These are phyloP conservation scores for Pongo abelii DNA, from an alignment of 2,113 vertebrate genomes.

Conservation along the genomic window DNA sequence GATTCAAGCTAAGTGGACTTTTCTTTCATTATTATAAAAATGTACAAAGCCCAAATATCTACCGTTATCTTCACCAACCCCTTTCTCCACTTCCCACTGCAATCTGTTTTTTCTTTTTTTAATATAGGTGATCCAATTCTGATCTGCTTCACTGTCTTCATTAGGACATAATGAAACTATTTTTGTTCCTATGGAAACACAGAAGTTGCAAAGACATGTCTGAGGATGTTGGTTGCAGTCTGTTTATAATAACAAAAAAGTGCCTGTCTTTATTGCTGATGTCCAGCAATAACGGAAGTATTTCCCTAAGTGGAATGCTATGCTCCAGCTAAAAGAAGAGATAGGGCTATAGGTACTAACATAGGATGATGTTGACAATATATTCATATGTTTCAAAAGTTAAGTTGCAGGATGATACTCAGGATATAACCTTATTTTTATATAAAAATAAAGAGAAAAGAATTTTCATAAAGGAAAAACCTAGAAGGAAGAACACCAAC, in stretches of 20 bases:
- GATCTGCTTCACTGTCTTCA: background rate
- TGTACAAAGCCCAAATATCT: background rate
- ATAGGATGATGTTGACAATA: background rate
- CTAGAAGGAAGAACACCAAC: background rate
- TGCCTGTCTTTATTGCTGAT: background rate
- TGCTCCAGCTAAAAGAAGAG: background rate
- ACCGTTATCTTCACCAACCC: too few species aligned
- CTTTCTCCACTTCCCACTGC: fast-evolving
- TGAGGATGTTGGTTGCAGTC: background rate
- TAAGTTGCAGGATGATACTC: background rate
- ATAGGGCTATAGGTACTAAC: background rate
- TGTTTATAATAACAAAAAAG: background rate
- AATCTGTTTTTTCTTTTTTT: background rate
- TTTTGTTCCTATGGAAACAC: background rate
- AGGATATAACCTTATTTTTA: background rate
- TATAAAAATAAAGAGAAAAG: background rate
- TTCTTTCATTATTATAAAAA: background rate
- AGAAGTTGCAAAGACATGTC: background rate
- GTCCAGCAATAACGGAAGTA: too few species aligned
- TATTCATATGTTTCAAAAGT: background rate
- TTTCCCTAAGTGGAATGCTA: background rate
- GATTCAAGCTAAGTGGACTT: background rate
- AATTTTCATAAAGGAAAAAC: background rate
- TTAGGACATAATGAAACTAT: background rate
- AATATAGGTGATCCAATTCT: background rate